Conservation (phyloP, 2,113 vertebrate species). For the Maccullochella peelii region DNA sequence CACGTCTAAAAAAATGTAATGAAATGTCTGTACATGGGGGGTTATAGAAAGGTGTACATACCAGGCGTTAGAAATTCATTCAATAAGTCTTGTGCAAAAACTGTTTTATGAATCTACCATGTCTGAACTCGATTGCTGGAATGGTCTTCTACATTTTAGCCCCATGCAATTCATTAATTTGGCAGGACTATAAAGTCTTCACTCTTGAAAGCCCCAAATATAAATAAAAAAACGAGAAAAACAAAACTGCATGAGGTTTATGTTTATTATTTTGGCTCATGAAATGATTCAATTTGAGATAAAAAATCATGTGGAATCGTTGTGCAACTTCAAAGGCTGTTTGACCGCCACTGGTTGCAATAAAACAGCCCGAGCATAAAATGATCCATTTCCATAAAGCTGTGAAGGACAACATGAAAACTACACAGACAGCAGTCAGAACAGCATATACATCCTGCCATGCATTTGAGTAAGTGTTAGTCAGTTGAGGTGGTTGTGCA, state of each 20-base stretch:
- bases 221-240: slow-evolving; percentile 13
- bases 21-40: not conserved
- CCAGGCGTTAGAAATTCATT: not conserved
- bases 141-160: not conserved
- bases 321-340: slow-evolving; percentile 2
- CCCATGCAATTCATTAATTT: not conserved
- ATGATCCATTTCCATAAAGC: slow-evolving; percentile 2
- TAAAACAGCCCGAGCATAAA: not conserved
- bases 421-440: not conserved
- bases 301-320: slow-evolving; percentile 1
- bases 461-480: not conserved
- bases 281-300: slow-evolving; percentile 13
- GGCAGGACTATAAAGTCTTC: slow-evolving; percentile 11
- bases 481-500: not conserved
- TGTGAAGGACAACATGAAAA: not conserved
- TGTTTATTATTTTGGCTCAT: slow-evolving; percentile 22
- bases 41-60: no score
- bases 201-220: not conserved
- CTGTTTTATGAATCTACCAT: not conserved
- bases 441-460: not conserved
- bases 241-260: slow-evolving; percentile 1
- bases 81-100: not conserved
- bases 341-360: not conserved
- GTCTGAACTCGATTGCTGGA: not conserved
- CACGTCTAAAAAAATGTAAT: not conserved